Evolutionary conservation across 2,113 vertebrate genomes (phyloP).

Genomic region (Gasterosteus nipponicus): DNA sequence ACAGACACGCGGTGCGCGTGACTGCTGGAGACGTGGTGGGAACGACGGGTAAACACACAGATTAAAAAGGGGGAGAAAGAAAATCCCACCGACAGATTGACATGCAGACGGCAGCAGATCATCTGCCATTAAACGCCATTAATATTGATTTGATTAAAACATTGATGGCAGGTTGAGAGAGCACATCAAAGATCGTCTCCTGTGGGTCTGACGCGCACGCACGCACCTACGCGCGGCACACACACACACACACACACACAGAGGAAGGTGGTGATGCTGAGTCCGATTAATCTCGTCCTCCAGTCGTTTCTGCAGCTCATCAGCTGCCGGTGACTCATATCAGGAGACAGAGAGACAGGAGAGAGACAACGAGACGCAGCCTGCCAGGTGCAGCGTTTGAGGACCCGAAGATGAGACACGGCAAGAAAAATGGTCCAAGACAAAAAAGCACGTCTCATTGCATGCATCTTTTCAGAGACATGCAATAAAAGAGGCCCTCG

Average conservation of each 20-base stretch:
- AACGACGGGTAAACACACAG: not conserved
- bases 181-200: slow-evolving; percentile 35
- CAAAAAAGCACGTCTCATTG: slow-evolving; percentile 17
- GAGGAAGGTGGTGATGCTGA: slow-evolving; percentile 27
- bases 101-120: slow-evolving; percentile 37
- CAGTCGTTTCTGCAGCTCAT: slow-evolving; percentile 52
- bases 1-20: slow-evolving; percentile 12
- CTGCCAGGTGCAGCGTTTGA: not conserved
- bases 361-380: slow-evolving; percentile 2
- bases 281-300: slow-evolving; percentile 64
- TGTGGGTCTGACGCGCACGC: slow-evolving; percentile 21
- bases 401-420: not conserved
- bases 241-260: slow-evolving; percentile 26
- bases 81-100: slow-evolving; percentile 9
- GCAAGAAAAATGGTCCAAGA: slow-evolving; percentile 25
- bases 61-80: not conserved
- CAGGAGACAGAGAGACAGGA: slow-evolving; percentile 17
- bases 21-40: slow-evolving; percentile 6
- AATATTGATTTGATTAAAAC: slow-evolving; percentile 66
- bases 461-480: slow-evolving; percentile 6
- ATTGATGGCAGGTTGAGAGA: slow-evolving; percentile 58
- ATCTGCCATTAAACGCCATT: slow-evolving; percentile 55
- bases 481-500: slow-evolving; percentile 15
- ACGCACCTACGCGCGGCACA: not conserved
- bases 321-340: slow-evolving; percentile 57